A percentile compares a stretch with the other conserved stretches of the same genome.
phyloP scores from a whole-genome alignment of 2,888 invertebrate species.

The Lagria hirta region DNA sequence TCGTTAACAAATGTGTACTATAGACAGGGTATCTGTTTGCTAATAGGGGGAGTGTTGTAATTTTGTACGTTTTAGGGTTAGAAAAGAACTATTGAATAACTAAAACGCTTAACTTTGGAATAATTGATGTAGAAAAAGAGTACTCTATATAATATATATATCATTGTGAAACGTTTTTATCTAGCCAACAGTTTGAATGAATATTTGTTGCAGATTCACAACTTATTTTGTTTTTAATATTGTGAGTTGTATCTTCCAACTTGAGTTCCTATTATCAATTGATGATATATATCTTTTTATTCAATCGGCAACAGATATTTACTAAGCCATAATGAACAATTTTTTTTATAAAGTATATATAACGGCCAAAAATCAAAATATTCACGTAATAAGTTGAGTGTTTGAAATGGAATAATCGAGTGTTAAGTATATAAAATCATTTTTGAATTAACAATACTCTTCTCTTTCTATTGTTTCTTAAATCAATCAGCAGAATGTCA shows the following conservation, averaged over 20 bases:
- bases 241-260: slow-evolving; percentile 5
- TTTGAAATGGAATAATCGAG: slow-evolving; percentile 5
- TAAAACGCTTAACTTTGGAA: slow-evolving; percentile 31
- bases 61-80: slow-evolving; percentile 35
- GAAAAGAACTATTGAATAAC: slow-evolving; percentile 27
- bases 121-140: slow-evolving; percentile 17
- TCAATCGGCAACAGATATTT: slow-evolving; percentile 4
- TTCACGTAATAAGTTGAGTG: slow-evolving; percentile 1
- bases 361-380: slow-evolving; percentile 2
- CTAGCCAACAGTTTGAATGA: slow-evolving; percentile 1
- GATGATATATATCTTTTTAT: slow-evolving; percentile 8
- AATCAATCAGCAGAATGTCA: slow-evolving; percentile 25
- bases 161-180: slow-evolving; percentile 9
- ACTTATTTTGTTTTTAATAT: neutral
- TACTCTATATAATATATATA: slow-evolving; percentile 14
- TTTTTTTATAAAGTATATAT: slow-evolving; percentile 8
- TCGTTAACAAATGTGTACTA: slow-evolving; percentile 7
- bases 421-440: slow-evolving; percentile 15
- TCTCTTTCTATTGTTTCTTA: slow-evolving; percentile 25
- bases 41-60: slow-evolving; percentile 34
- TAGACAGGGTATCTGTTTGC: slow-evolving; percentile 40
- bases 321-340: slow-evolving; percentile 15
- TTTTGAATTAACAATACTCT: slow-evolving; percentile 34
- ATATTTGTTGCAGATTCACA: slow-evolving; percentile 9
- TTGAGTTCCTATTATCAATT: slow-evolving; percentile 14